These are phyloP conservation scores for Amazona guildingii DNA, from an alignment of 2,113 vertebrate species.

Conservation along the genomic window DNA sequence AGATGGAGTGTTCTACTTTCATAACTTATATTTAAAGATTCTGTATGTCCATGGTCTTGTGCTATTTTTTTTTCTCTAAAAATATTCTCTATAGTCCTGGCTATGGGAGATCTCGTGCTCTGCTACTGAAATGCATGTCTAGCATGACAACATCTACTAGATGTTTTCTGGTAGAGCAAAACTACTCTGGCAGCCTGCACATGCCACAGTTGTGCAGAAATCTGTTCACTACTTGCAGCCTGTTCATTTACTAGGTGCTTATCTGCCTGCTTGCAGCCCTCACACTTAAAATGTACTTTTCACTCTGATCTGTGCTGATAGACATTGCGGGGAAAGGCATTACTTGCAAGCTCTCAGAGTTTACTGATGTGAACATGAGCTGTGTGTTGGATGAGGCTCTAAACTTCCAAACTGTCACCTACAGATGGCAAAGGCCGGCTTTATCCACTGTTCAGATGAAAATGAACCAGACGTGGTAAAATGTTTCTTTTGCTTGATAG, in stretches of 20 bases:
- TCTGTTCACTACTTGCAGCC: not conserved
- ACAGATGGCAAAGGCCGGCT: conserved; percentile 83
- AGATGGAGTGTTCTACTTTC: not conserved
- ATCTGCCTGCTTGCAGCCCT: not conserved
- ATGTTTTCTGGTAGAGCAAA: not conserved
- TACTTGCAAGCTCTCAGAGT: not conserved
- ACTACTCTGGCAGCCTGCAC: not conserved
- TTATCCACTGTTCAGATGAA: conserved; percentile 76
- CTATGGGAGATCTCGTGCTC: not conserved
- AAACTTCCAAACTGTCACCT: not conserved
- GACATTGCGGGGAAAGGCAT: not conserved
- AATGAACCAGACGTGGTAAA: conserved; percentile 77
- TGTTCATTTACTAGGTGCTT: not conserved
- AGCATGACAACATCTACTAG: not conserved
- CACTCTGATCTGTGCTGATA: not conserved
- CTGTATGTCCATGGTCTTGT: not conserved
- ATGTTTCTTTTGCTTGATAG: conserved; percentile 84
- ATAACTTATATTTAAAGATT: not conserved
- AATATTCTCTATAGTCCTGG: not conserved
- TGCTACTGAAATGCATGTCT: not conserved
- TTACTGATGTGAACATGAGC: fast-evolving
- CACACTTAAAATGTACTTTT: not conserved
- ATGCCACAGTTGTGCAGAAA: not conserved
- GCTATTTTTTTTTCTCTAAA: not conserved
- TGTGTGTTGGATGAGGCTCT: not conserved